These are phyloP conservation scores for Oreortyx pictus DNA, from an alignment of 2,797 vertebrate genomes.

Conservation along the genomic window DNA sequence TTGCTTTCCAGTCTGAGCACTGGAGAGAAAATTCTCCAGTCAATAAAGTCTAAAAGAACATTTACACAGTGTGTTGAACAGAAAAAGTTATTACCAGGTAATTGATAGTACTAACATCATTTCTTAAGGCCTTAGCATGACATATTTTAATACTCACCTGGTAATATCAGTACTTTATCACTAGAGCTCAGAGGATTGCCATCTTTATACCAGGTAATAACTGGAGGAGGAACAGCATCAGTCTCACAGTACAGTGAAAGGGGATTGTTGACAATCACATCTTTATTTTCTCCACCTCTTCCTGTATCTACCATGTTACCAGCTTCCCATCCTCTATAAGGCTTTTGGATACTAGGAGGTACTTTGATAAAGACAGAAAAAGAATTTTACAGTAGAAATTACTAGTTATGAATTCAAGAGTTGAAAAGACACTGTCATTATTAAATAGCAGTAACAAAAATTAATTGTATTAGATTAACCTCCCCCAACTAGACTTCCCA, in stretches of 20 bases:
- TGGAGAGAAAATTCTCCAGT: neutral
- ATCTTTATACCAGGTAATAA: slow-evolving; percentile 96
- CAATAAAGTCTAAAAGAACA: neutral
- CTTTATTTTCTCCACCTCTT: slow-evolving; percentile 75
- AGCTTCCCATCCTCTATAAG: slow-evolving; percentile 76
- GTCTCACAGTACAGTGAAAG: slow-evolving; percentile 95
- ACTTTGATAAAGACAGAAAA: slow-evolving; percentile 77
- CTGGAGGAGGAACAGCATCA: slow-evolving; percentile 92
- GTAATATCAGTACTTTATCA: slow-evolving; percentile 89
- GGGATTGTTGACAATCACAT: slow-evolving; percentile 93
- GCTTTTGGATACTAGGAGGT: slow-evolving; percentile 91
- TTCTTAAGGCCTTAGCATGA: neutral
- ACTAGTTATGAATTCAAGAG: neutral
- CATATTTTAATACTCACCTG: slow-evolving; percentile 80
- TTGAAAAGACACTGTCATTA: neutral
- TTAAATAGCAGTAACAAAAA: neutral
- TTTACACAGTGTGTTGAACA: neutral
- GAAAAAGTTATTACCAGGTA: neutral
- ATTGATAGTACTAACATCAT: neutral
- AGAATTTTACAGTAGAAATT: neutral
- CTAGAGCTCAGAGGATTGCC: slow-evolving; percentile 85
- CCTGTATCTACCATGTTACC: slow-evolving; percentile 70
- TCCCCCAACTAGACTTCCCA: neutral
- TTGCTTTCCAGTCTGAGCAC: neutral
- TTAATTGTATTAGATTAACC: neutral